Percentiles rank a stretch among this genome's conserved stretches.
phyloP scores from a whole-genome alignment of 2,113 vertebrate species.

The Sorex araneus region DNA sequence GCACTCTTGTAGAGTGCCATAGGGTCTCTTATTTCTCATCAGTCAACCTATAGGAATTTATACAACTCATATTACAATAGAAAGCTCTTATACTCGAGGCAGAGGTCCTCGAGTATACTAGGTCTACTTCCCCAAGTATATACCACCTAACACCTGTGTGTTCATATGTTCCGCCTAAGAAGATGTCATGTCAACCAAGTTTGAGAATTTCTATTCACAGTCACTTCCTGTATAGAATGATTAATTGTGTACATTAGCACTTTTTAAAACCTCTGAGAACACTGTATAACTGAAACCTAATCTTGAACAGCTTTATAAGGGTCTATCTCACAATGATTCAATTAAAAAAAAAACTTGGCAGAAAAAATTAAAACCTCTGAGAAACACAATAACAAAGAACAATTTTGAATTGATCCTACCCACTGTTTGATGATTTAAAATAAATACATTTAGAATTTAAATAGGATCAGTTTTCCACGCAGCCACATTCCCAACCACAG shows the following conservation, averaged over 20 bases:
- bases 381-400: not conserved
- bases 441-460: constrained; percentile 45
- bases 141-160: not conserved
- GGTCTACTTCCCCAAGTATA: not conserved
- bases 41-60: not conserved
- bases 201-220: not conserved
- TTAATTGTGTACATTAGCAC: not conserved
- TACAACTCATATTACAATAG: not conserved
- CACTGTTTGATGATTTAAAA: constrained; percentile 26
- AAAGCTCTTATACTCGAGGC: not conserved
- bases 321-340: too few species aligned
- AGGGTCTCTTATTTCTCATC: not conserved
- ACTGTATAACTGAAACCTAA: too few species aligned
- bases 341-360: too few species aligned
- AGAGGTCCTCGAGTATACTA: constrained; percentile 9
- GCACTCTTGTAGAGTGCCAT: not conserved
- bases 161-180: not conserved
- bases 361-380: not conserved
- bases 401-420: not conserved
- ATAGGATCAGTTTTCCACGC: too few species aligned
- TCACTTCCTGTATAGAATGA: not conserved
- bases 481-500: too few species aligned
- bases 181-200: not conserved
- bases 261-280: too few species aligned
- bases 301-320: too few species aligned